Evolutionary conservation across 1,140 invertebrate species (phyloP), one percentile per base, ranked within the genome.

Genomic region (Frieseomelitta varia): DNA sequence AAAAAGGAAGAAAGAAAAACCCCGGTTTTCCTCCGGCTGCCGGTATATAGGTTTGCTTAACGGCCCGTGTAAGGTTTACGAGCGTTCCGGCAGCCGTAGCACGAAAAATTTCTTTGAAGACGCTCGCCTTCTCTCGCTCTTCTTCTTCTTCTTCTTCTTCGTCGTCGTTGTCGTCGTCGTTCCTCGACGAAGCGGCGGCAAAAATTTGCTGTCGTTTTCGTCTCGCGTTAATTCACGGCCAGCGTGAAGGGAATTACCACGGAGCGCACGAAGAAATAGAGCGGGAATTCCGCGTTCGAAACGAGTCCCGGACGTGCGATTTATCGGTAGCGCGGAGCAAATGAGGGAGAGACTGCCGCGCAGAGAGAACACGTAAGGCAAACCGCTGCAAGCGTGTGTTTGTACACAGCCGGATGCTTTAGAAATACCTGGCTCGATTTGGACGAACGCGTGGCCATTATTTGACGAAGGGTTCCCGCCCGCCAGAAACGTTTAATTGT

Each of bases 31-130:
- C 19, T 8, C n/a, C 14, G 34, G 74, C 27, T 24, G 14, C 47
- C 17, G 74, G 77, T 84, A 47, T 84, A 87, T 87, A 84, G 88
- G 88, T 89, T 89, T 90, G 88, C 83, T 85, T 86, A 89, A 90
- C 88, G 87, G 88, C 47, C 86, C 88, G 89, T 90, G 69, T 69
- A 87, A 90, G 76, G 85, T 90, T 90, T 90, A 90, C 89, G 86
- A 87, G 80, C 81, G 81, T 86, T 75, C 61, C 74, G 24, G 68
- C 30, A 58, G 79, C 67, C n/a, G 21, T 11, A 34, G 58, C 27
- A 19, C 67, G 85, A 81, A 86, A 81, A 88, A 90, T 86, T 90
- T 87, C 87, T 86, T 86, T 82, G 74, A 84, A 86, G 87, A 81
- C 51, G 72, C 55, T 65, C 53, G 51, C 1, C 19, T 81, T 79